These are phyloP conservation scores for Ectemnius continuus DNA, from an alignment of 2,888 invertebrate species.

Conservation along the genomic window DNA sequence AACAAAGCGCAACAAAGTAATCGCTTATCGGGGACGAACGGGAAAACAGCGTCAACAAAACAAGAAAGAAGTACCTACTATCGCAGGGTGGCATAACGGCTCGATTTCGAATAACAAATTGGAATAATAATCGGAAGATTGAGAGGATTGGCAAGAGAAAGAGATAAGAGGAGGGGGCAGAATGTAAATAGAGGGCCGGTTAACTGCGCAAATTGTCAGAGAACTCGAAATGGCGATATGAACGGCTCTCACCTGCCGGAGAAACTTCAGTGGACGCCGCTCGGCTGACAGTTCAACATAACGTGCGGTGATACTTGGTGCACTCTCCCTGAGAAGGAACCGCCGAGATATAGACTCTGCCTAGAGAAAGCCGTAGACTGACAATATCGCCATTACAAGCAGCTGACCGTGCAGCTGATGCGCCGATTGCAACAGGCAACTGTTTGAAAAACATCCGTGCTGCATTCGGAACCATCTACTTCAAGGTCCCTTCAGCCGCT, in stretches of 20 bases:
- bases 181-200: slow-evolving; percentile 2
- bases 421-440: slow-evolving; percentile 35
- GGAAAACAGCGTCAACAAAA: too few relatives aligned
- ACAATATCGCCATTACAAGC: slow-evolving; percentile 22
- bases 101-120: too few relatives aligned
- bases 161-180: neutral
- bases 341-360: neutral
- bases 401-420: slow-evolving; percentile 13
- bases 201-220: slow-evolving; percentile 42
- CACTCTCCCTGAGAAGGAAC: too few relatives aligned
- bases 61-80: too few relatives aligned
- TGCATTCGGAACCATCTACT: slow-evolving; percentile 26
- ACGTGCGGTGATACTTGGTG: neutral
- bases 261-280: slow-evolving; percentile 5
- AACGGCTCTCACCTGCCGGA: slow-evolving; percentile 23
- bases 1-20: too few relatives aligned
- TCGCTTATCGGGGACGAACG: too few relatives aligned
- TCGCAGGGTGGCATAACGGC: too few relatives aligned
- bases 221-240: slow-evolving; percentile 30
- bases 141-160: neutral
- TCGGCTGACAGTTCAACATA: neutral
- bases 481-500: slow-evolving; percentile 28
- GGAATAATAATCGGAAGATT: neutral
- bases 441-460: slow-evolving; percentile 19
- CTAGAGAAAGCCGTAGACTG: neutral